Evolutionary conservation across 2,113 vertebrate genomes (phyloP).

Genomic region (Tauraco erythrolophus): DNA sequence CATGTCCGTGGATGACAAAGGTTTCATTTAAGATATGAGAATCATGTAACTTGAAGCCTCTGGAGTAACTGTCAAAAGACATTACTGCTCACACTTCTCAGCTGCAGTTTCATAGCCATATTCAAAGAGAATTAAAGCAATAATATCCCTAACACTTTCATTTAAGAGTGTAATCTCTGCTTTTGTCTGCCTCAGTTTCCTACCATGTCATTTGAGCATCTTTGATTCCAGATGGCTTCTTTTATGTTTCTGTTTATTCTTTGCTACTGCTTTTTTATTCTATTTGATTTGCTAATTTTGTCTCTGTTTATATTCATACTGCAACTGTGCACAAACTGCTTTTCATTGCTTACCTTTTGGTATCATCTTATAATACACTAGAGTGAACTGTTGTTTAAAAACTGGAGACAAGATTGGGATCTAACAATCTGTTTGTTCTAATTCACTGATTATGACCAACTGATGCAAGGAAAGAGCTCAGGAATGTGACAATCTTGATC

Average conservation of each 20-base stretch:
- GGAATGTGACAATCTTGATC: not conserved
- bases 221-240: slow-evolving; percentile 63
- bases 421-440: not conserved
- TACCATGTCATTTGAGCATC: slow-evolving; percentile 26
- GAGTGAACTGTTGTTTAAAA: not conserved
- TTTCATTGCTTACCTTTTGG: slow-evolving; percentile 49
- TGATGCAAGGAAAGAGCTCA: not conserved
- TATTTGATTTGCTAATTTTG: slow-evolving; percentile 66
- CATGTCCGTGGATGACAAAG: not conserved
- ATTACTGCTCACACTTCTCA: slow-evolving; percentile 33
- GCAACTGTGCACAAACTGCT: slow-evolving; percentile 38
- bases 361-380: not conserved
- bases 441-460: not conserved
- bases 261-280: slow-evolving; percentile 46
- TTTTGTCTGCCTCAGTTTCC: slow-evolving; percentile 70
- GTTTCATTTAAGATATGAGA: slow-evolving; percentile 35
- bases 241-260: slow-evolving; percentile 54
- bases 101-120: slow-evolving; percentile 22
- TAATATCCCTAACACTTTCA: slow-evolving; percentile 28
- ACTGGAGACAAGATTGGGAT: not conserved
- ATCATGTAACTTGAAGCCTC: slow-evolving; percentile 41
- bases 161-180: slow-evolving; percentile 26
- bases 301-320: slow-evolving; percentile 28
- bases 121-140: slow-evolving; percentile 59
- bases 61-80: slow-evolving; percentile 50